Conservation (phyloP, 2,888 invertebrate genomes). For the Alentia gelatinosa region DNA sequence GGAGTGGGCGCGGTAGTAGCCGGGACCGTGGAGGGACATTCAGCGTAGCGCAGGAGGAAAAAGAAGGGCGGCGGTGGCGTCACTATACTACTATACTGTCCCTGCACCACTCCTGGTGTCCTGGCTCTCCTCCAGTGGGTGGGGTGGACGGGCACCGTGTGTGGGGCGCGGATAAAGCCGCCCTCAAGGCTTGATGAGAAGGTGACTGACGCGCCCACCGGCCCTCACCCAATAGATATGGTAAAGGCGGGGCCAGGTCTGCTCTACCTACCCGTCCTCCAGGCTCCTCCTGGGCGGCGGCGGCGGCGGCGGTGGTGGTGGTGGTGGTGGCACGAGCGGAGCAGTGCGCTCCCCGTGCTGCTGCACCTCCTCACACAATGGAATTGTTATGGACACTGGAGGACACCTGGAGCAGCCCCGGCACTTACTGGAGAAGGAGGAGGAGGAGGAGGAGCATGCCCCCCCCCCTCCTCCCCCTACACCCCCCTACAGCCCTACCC, state of each 20-base stretch:
- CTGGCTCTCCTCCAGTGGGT: too few relatives aligned
- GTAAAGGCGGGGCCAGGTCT: constrained; percentile 16
- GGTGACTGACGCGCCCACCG: neutral
- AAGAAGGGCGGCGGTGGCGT: too few relatives aligned
- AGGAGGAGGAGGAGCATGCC: neutral
- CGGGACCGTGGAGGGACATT: neutral
- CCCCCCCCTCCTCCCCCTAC: neutral
- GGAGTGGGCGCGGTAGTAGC: neutral
- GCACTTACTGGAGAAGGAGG: neutral
- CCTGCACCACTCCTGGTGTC: too few relatives aligned
- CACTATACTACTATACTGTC: too few relatives aligned
- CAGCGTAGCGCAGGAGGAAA: too few relatives aligned
- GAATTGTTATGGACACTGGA: constrained; percentile 35
- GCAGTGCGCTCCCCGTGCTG: neutral
- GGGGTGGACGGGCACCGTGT: neutral
- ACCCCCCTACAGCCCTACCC: neutral
- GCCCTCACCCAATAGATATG: constrained; percentile 21
- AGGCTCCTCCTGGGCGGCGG: neutral
- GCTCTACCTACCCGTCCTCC: neutral
- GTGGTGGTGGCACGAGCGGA: constrained; percentile 11
- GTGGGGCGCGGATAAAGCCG: neutral
- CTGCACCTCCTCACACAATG: constrained; percentile 16
- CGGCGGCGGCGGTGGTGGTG: neutral
- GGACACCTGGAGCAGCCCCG: constrained; percentile 6
- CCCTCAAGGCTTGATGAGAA: neutral